Base-by-base conservation (phyloP, 2,113 vertebrate genomes). In the Nerophis ophidion region DNA sequence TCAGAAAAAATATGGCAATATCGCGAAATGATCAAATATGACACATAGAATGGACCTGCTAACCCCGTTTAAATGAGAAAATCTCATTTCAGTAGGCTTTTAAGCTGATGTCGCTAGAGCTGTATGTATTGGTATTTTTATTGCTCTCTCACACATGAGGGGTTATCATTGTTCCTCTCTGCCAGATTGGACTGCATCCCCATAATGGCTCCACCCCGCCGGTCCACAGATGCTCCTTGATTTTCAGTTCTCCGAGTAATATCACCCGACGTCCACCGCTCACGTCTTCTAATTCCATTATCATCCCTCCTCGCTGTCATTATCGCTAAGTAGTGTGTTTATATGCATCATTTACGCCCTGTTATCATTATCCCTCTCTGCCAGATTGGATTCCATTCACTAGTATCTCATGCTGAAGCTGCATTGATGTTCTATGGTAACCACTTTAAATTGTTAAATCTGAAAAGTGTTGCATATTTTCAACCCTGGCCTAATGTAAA, bases 301-400 rank as follows among this genome's bases (percentile, higher is more conserved):
- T 55, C 35, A 40, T 15, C 34, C 35, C 33, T 16, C 15, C 34
- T 54, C 8, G 36, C 35, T 8, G 52, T 54, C 52, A 36, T 54
- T 54, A 54, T n/a, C 52, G 36, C 14, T 55, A 55, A 55, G 53
- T 16, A 55, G 53, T 55, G 35, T 16, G 35, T 55, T 16, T 55
- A 55, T 55, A 55, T 55, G 53, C 53, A 40, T 38, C 53, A 55
- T 55, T 38, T 55, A 38, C 16, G 5, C 36, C 8, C 53, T 3
- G 35, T 11, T 51, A 51, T 33, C 50, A 38, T 51, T 10, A 8
- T 34, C 13, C 53, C 53, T 10, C 52, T 9, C n/a, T 16, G 34
- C 4, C 15, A 40, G 35, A 55, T 55, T 55, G 53, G 9, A 12
- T 56, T 56, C n/a, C 36, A 56, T 13, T 56, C 35, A 4, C 11